Conservation (phyloP, 2,888 invertebrate species). For the Parnassius smintheus region DNA sequence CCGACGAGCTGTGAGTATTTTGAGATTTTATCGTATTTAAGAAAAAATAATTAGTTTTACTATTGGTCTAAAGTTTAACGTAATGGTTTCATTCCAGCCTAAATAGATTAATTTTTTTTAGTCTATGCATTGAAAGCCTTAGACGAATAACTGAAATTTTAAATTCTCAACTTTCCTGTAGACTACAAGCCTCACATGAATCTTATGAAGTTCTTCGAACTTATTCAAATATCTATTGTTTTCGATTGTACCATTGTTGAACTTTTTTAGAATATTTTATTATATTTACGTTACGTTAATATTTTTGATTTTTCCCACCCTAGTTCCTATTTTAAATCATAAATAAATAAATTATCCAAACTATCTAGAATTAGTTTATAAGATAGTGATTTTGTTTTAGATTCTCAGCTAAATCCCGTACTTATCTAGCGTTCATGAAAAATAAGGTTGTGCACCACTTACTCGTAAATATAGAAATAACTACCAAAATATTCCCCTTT, state of each 20-base stretch:
- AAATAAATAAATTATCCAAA: slow-evolving; percentile 50
- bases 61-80: slow-evolving; percentile 60
- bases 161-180: slow-evolving; percentile 42
- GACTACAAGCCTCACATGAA: slow-evolving; percentile 41
- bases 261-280: slow-evolving; percentile 30
- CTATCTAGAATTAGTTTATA: slow-evolving; percentile 58
- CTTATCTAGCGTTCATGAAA: slow-evolving; percentile 78
- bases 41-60: slow-evolving; percentile 65
- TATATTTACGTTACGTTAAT: slow-evolving; percentile 36
- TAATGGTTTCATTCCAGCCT: slow-evolving; percentile 73
- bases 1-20: slow-evolving; percentile 81
- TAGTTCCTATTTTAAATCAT: slow-evolving; percentile 70
- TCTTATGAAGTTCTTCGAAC: slow-evolving; percentile 44
- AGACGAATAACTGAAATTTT: slow-evolving; percentile 46
- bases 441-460: slow-evolving; percentile 81
- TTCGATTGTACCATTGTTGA: slow-evolving; percentile 34
- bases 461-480: slow-evolving; percentile 74
- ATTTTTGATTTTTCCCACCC: slow-evolving; percentile 50
- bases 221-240: slow-evolving; percentile 36
- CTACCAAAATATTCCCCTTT: slow-evolving; percentile 75
- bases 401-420: slow-evolving; percentile 71
- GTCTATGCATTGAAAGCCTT: slow-evolving; percentile 61
- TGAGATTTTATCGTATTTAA: slow-evolving; percentile 81
- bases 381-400: slow-evolving; percentile 60
- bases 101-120: slow-evolving; percentile 68